Conservation (phyloP, 1,140 invertebrate species). For the Lerema accius region DNA sequence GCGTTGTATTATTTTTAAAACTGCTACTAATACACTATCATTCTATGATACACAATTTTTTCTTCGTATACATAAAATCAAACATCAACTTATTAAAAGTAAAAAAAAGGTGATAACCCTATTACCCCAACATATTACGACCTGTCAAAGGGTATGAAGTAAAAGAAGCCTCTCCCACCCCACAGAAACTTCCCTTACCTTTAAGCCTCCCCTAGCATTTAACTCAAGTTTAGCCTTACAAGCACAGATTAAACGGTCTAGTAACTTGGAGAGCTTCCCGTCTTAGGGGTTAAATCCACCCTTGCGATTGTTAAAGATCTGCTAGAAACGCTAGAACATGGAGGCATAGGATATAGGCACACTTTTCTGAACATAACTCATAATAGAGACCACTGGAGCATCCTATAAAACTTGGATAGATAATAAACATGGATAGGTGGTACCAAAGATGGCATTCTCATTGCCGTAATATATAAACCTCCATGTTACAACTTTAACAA, state of each 20-base stretch:
- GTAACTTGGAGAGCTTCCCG: neutral
- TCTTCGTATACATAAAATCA: no score
- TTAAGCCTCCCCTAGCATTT: slow-evolving; percentile 1
- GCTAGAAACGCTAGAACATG: no score
- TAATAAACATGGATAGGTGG: no score
- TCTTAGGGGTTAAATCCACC: neutral
- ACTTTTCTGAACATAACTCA: neutral
- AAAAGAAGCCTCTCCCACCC: neutral
- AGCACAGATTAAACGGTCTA: slow-evolving; percentile 5
- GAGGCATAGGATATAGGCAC: no score
- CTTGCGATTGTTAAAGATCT: neutral
- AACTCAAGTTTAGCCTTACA: slow-evolving; percentile 5
- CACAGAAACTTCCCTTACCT: neutral
- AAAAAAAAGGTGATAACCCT: neutral
- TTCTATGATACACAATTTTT: no score
- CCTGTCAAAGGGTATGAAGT: neutral
- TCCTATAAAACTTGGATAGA: no score
- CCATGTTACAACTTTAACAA: no score
- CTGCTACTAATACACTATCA: no score
- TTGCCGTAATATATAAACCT: no score
- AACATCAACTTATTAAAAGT: neutral
- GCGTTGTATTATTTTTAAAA: no score
- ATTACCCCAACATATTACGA: neutral
- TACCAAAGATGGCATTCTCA: no score
- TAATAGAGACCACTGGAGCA: neutral